These are phyloP conservation scores for Sipha maydis DNA, from an alignment of 2,888 invertebrate genomes.

Conservation along the genomic window DNA sequence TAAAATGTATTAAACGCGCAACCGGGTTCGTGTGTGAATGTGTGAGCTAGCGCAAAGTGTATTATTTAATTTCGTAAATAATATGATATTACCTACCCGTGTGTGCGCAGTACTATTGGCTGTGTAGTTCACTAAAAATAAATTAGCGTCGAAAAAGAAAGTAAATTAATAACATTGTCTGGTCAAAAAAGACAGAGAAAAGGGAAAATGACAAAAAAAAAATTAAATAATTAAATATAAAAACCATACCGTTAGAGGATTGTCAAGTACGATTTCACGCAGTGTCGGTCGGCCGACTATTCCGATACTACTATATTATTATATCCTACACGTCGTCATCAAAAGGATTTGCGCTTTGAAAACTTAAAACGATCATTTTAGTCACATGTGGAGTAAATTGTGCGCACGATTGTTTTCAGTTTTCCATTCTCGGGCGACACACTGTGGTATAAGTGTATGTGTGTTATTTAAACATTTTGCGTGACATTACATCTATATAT, in stretches of 20 bases:
- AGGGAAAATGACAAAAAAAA: background rate
- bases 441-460: background rate
- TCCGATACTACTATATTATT: background rate
- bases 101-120: background rate
- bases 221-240: too few relatives aligned
- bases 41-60: background rate
- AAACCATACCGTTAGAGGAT: background rate
- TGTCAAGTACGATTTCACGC: background rate
- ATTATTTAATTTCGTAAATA: background rate
- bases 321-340: background rate
- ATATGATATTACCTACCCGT: background rate
- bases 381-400: background rate
- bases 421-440: background rate
- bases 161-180: background rate
- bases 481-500: background rate
- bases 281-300: background rate
- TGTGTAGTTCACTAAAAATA: background rate
- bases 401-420: background rate
- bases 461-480: background rate
- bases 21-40: background rate
- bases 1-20: background rate
- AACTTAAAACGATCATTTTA: background rate
- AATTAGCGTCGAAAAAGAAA: background rate
- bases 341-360: constrained; percentile 22
- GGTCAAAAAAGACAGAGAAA: background rate